A percentile compares a stretch with the other conserved stretches of the same genome.
phyloP scores from a whole-genome alignment of 2,797 vertebrate species.

The Lophotriccus pileatus region DNA sequence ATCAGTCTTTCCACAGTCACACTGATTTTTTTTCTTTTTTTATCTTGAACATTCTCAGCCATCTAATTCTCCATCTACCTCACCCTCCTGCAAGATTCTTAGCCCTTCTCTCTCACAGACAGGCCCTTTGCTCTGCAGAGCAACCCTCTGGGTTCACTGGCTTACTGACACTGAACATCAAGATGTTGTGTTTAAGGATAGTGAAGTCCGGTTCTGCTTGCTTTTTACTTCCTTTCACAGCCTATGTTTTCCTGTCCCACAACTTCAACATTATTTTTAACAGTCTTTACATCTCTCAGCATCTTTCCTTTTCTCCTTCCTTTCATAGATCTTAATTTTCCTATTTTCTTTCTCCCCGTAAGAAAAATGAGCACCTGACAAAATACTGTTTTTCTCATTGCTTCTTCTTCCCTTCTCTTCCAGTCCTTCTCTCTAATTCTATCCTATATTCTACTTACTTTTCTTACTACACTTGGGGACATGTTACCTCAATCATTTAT shows the following conservation, averaged over 20 bases:
- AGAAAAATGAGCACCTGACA: not conserved
- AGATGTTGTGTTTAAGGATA: not conserved
- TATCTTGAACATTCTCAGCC: not conserved
- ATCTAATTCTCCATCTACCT: not conserved
- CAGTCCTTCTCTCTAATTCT: not conserved
- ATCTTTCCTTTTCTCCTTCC: not conserved
- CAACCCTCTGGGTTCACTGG: not conserved
- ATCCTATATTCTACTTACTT: not conserved
- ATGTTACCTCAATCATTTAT: not conserved
- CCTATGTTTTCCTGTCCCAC: not conserved
- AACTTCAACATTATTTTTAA: not conserved
- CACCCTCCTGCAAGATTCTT: not conserved
- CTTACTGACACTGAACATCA: not conserved
- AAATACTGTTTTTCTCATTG: not conserved
- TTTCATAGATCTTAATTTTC: not conserved
- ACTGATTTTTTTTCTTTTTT: not conserved
- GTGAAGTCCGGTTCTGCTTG: not conserved
- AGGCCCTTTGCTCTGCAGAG: not conserved
- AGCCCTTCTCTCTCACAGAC: not conserved
- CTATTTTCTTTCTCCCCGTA: not conserved
- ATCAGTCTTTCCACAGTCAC: not conserved
- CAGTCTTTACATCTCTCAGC: not conserved
- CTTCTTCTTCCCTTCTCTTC: not conserved
- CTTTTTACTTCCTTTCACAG: not conserved
- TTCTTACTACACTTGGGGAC: not conserved